Conservation (phyloP, 2,888 invertebrate species). For the Sisyra nigra region DNA sequence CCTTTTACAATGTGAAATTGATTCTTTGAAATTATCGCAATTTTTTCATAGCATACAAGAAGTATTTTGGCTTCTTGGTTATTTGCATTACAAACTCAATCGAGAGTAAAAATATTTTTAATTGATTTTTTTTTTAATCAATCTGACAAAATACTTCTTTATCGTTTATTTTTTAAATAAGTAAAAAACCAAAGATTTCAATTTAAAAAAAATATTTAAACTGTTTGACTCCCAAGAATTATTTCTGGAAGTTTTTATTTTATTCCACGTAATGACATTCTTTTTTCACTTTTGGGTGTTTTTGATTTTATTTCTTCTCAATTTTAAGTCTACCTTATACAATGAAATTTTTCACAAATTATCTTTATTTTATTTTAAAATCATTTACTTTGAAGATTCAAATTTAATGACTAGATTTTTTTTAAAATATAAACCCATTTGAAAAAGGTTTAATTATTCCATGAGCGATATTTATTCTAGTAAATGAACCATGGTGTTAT, state of each 20-base stretch:
- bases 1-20: constrained; percentile 34
- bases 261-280: background rate
- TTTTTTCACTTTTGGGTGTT: background rate
- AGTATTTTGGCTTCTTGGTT: too few relatives aligned
- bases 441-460: too few relatives aligned
- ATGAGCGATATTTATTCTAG: too few relatives aligned
- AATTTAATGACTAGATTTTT: background rate
- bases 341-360: background rate
- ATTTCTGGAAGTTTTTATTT: background rate
- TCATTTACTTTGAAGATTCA: background rate
- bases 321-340: background rate
- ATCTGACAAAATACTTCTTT: background rate
- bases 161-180: background rate
- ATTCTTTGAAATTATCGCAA: background rate
- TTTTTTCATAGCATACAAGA: too few relatives aligned
- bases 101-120: background rate
- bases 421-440: background rate
- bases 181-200: background rate
- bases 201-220: background rate
- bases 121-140: background rate
- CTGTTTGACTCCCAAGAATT: background rate
- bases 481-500: too few relatives aligned
- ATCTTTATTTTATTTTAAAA: background rate
- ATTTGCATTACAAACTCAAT: too few relatives aligned
- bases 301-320: background rate